Percentiles rank a stretch among this genome's conserved stretches.
These are phyloP conservation scores for Chaenocephalus aceratus DNA, from an alignment of 2,113 vertebrate genomes.

Conservation along the genomic window DNA sequence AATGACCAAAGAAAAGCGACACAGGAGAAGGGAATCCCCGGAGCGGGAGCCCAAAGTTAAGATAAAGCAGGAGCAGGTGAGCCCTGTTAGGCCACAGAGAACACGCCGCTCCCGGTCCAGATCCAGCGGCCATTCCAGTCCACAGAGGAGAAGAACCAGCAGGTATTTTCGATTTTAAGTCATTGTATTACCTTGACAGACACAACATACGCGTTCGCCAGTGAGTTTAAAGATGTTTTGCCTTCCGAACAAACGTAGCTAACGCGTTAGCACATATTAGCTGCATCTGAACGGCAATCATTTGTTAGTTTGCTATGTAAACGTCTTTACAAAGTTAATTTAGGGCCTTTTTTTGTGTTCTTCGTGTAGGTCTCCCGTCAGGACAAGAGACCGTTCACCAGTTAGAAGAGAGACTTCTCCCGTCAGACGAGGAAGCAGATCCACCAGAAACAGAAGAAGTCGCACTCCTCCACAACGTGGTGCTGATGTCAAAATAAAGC, in stretches of 20 bases:
- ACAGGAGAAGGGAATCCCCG: slow-evolving; percentile 74
- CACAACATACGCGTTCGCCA: background rate
- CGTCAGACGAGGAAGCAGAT: slow-evolving; percentile 83
- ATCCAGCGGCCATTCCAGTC: slow-evolving; percentile 77
- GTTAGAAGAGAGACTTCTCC: slow-evolving; percentile 82
- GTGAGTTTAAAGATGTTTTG: background rate
- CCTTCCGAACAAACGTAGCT: background rate
- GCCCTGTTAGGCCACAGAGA: slow-evolving; percentile 80
- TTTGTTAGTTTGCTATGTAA: background rate
- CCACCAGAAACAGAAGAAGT: slow-evolving; percentile 87
- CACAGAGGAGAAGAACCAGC: slow-evolving; percentile 72
- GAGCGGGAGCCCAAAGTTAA: slow-evolving; percentile 74
- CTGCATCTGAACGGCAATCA: background rate
- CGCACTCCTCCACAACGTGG: slow-evolving; percentile 88
- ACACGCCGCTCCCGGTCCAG: slow-evolving; percentile 81
- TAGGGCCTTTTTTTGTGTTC: background rate
- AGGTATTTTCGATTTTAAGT: slow-evolving; percentile 48
- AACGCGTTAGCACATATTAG: no score
- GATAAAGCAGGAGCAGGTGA: slow-evolving; percentile 82
- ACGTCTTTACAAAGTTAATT: background rate
- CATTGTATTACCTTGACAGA: background rate
- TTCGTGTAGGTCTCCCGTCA: slow-evolving; percentile 85
- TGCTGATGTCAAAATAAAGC: slow-evolving; percentile 85
- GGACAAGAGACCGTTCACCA: slow-evolving; percentile 85
- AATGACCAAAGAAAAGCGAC: slow-evolving; percentile 83